Base-by-base conservation (phyloP, 1,140 invertebrate species). In the Lucilia cuprina region DNA sequence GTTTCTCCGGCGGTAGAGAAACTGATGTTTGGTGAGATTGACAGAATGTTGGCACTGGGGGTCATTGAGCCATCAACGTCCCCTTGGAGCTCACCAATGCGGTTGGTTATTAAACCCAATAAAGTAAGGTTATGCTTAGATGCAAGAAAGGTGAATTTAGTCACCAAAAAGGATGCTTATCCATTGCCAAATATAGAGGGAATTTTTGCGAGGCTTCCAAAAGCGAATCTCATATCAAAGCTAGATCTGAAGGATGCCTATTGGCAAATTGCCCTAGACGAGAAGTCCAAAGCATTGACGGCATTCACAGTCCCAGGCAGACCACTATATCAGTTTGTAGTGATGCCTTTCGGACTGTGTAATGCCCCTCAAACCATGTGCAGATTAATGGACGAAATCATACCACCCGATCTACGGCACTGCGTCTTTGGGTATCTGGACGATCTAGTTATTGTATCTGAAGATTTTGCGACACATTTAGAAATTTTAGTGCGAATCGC, bases 381-480 rank as follows among this genome's bases (percentile, higher is more conserved):
- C 21, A 25, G 83, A 10, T 34, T 86, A 21, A 83, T 86, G 85
- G 84, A 84, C 82, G 86, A 83, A 10, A 30, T 30, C 25, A 30
- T 30, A 30, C 25, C 25, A 30, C 25, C 25, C 25, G 25, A 30
- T 30, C 25, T 30, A 30, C 25, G 25, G 25, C 25, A 30, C 25
- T 86, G 86, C 25, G 85, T 85, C 2, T 85, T 84, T 77, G 82
- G 74, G 0, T 86, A 85, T 41, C 74, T 86, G 10, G 86, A 86
- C 82, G 86, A 85, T 35, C 35, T 86, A 14, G 25, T 74, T 2
- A 55, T 85, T 65, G 34, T 83, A 9, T 74, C 82, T 14, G 83
- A 84, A 25, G 21, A 25, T 49, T 84, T 84, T 82, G 88, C 92
- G n/a, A 86, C 91, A 35, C 92, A 93, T 85, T 83, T 93, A 0